Base-by-base conservation (phyloP, 2,113 vertebrate species). In the Pterocles burchelli region DNA sequence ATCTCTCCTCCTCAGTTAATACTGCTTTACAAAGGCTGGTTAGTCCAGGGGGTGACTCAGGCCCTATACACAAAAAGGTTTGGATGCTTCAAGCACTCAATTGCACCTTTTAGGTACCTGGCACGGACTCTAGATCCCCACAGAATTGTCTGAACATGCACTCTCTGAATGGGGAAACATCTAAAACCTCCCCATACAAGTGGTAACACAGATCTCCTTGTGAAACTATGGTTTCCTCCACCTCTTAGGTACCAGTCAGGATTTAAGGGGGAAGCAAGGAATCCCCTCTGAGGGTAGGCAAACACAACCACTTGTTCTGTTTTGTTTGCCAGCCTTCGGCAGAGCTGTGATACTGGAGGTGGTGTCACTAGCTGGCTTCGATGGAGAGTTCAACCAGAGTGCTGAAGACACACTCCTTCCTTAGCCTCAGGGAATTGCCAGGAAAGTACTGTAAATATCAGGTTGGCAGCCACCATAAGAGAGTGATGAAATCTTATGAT, bases 271-370 rank as follows among this genome's bases (percentile, higher is more conserved):
- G 9, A 57, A 73, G 38, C 13, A 45, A 29, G 18, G 31, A 79
- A 57, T 65, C 8, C 26, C 13, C 63, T 70, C 29, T 0, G 1
- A 70, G 46, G 26, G 24, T 3, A 43, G 16, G 33, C 48, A 91
- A 57, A 62, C 43, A 45, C 0, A 0, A 46, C 13, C 0, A 0
- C 6, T 46, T 43, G 19, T n/a, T 83, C 14, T 80, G 24, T 28
- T 81, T 14, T 25, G 5, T 49, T 49, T 83, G 49, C 31, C 25
- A 76, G 33, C 3, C 54, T 79, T 77, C 57, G 66, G 43, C 21
- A 76, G 58, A 73, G 49, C 49, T 89, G 45, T 89, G 80, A 54
- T 45, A 29, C 6, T 51, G 48, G 59, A 66, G 41, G 34, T 52
- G 52, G 33, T 51, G 36, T 68, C 67, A 63, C 24, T 63, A 34